Evolutionary conservation across 35 echinoderm and acorn worm genomes (phyloP).

Genomic region (Ophioderma brevispina): DNA sequence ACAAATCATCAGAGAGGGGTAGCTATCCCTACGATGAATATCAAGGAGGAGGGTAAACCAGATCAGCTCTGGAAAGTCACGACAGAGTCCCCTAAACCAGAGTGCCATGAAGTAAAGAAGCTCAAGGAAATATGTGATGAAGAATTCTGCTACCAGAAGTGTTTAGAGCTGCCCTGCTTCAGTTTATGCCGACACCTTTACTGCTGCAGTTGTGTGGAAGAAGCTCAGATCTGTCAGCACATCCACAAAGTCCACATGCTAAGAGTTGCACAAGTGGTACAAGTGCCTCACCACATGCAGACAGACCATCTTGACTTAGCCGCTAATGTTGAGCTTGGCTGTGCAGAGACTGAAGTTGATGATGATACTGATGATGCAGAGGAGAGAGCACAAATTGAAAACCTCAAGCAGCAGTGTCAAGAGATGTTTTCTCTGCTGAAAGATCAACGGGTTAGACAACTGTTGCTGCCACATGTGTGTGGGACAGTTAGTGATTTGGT

Average conservation of each 20-base stretch:
- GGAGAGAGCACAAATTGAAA: neutral
- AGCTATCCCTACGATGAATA: neutral
- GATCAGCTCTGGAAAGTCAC: neutral
- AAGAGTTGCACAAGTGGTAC: no score
- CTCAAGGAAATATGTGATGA: neutral
- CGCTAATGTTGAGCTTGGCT: neutral
- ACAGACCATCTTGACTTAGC: neutral
- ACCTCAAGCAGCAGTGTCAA: neutral
- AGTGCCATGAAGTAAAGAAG: neutral
- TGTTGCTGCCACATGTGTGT: neutral
- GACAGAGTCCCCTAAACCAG: neutral
- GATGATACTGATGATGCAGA: neutral
- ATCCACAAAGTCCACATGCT: slow-evolving; percentile 3
- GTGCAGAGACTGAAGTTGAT: neutral
- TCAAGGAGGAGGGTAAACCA: neutral
- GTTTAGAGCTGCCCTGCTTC: neutral
- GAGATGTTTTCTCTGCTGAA: neutral
- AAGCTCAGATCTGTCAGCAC: neutral
- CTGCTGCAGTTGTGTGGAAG: neutral
- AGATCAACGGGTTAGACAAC: neutral
- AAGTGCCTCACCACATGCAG: neutral
- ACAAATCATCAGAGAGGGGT: neutral
- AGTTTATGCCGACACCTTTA: neutral
- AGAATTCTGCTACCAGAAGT: neutral
- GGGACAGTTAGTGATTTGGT: neutral